phyloP scores from a whole-genome alignment of 2,113 vertebrate genomes.

The cat (Felis catus) region F.catus_Fca126_mat1.0 CM031413.1:61845001-61845500 shows the following conservation, averaged over 20 bases:
- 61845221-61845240: constrained; percentile 34
- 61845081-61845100: neutral
- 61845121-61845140: neutral
- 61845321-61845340: constrained; percentile 78
- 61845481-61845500: constrained; percentile 54
- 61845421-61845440: neutral
- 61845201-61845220: neutral
- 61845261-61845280: constrained; percentile 74
- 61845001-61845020: neutral
- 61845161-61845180: neutral
- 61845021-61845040: neutral
- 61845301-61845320: constrained; percentile 66
- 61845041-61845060: neutral
- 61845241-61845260: neutral
- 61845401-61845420: constrained; percentile 64
- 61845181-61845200: neutral
- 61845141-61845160: neutral
- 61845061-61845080: neutral
- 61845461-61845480: constrained; percentile 36
- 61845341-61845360: constrained; percentile 41
- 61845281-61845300: constrained; percentile 53
- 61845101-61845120: too few relatives aligned
- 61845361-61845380: neutral
- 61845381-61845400: constrained; percentile 17
- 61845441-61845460: constrained; percentile 67